Evolutionary conservation across 2,113 vertebrate species (phyloP).

Genomic region (Seriola rivoliana): DNA sequence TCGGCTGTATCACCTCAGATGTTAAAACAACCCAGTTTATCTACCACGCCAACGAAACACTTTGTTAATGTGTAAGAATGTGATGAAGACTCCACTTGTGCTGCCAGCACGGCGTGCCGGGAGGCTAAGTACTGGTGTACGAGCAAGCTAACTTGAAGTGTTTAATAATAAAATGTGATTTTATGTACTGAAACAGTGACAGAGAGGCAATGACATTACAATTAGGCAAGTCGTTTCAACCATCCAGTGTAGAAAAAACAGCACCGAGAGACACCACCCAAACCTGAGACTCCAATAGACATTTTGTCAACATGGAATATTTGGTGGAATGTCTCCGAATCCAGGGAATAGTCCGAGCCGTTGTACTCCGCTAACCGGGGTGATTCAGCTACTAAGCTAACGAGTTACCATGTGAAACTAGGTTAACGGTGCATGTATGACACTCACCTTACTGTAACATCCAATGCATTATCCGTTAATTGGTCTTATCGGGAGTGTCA

Average conservation of each 20-base stretch:
- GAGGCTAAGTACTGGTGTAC: constrained; percentile 35
- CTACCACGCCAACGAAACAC: neutral
- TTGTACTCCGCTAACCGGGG: constrained; percentile 51
- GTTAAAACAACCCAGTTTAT: constrained; percentile 12
- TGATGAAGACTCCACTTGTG: constrained; percentile 17
- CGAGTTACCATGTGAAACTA: constrained; percentile 52
- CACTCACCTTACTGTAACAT: constrained; percentile 69
- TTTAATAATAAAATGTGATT: constrained; percentile 28
- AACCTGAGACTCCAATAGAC: neutral
- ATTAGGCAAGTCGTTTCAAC: neutral
- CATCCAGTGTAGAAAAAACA: rapidly evolving
- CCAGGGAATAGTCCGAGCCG: constrained; percentile 71
- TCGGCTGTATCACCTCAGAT: neutral
- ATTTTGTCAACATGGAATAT: constrained; percentile 43
- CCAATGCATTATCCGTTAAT: constrained; percentile 12
- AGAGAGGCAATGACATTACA: constrained; percentile 17
- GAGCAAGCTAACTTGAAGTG: constrained; percentile 33
- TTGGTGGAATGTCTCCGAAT: constrained; percentile 49
- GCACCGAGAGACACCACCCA: neutral
- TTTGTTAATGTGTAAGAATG: constrained; percentile 36
- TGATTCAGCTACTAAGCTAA: constrained; percentile 60
- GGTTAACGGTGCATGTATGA: constrained; percentile 41
- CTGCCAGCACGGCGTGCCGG: constrained; percentile 50
- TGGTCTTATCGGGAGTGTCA: neutral
- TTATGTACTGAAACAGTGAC: neutral